phyloP scores from a whole-genome alignment of 2,888 invertebrate genomes.

The Seira sanloemensis region DNA sequence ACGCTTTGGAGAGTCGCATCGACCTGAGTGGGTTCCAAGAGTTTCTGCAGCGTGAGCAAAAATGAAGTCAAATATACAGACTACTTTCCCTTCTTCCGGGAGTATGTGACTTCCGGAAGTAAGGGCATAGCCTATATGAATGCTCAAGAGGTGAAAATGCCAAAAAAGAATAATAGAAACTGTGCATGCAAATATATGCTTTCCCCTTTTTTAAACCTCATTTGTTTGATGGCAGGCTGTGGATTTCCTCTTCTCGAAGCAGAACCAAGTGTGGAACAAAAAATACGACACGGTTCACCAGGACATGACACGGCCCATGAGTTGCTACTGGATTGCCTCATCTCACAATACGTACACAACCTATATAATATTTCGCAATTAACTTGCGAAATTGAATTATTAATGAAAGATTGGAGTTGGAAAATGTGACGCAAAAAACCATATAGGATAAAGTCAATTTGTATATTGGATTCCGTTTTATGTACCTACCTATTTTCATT shows the following conservation, averaged over 20 bases:
- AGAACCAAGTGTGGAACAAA: slow-evolving; percentile 65
- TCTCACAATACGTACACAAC: slow-evolving; percentile 92
- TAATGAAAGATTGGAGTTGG: slow-evolving; percentile 2
- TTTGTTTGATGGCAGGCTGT: slow-evolving; percentile 52
- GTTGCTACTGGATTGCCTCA: slow-evolving; percentile 81
- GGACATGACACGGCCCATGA: slow-evolving; percentile 64
- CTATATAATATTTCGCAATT: neutral
- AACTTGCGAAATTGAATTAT: slow-evolving; percentile 43
- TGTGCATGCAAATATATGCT: too few species aligned
- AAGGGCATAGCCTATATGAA: slow-evolving; percentile 55
- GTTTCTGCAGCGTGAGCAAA: slow-evolving; percentile 60
- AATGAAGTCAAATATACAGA: slow-evolving; percentile 31
- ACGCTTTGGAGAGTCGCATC: slow-evolving; percentile 46
- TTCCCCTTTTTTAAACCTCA: too few species aligned
- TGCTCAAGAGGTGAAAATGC: slow-evolving; percentile 59
- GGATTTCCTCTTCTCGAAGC: slow-evolving; percentile 61
- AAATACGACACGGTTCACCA: slow-evolving; percentile 44
- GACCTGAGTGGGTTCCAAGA: slow-evolving; percentile 57
- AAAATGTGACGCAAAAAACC: neutral
- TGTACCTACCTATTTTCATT: too few species aligned
- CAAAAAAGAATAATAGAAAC: too few species aligned
- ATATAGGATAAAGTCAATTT: too few species aligned
- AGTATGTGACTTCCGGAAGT: slow-evolving; percentile 52
- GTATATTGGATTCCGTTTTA: too few species aligned
- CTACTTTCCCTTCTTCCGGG: slow-evolving; percentile 54